Base-by-base conservation (phyloP, 2,888 invertebrate species). In the Aleiodes leptofemur region DNA sequence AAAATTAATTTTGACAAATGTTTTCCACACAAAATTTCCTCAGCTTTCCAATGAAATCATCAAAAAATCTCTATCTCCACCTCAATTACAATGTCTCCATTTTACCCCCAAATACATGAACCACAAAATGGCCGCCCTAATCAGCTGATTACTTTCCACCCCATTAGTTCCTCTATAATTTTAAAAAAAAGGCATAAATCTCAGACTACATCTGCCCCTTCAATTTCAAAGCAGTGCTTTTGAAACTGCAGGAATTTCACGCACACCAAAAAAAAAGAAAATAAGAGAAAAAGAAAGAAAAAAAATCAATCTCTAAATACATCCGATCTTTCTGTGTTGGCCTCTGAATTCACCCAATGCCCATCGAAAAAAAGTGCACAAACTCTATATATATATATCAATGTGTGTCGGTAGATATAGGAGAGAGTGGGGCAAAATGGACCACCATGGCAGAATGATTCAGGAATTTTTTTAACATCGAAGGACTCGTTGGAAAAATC, bases 241-340 rank as follows among this genome's bases (percentile, higher is more conserved):
- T 53, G 53, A 53, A 53, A 53, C 53, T 53, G n/a, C 53, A 53
- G 14, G 9, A 53, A 53, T 74, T 69, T 55, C 66, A 57, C 34
- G 73, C 55, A 66, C 70, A 23, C 23, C 23, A 2, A 23, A 23
- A 23, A 23, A 23, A 23, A 23, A 23, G 23, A 2, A 23, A 23
- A 23, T 23, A 23, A 23, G 23, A 23, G 23, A 23, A 23, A 34
- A 34, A 34, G 34, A 68, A 70, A 69, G 50, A 56, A 71, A 71
- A 64, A 68, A 57, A 31, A 53, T 13, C 55, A 56, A 55, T 69
- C 68, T 38, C 68, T 73, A 5, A 50, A 55, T 59, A 11, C 69
- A 13, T 68, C 14, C 61, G 50, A 14, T 16, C 48, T 34, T 57
- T 56, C 1, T 23, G 23, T 23, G 29, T 56, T 57, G 51, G 48